phyloP scores from a whole-genome alignment of 2,113 vertebrate genomes.

The Agelaius tricolor region DNA sequence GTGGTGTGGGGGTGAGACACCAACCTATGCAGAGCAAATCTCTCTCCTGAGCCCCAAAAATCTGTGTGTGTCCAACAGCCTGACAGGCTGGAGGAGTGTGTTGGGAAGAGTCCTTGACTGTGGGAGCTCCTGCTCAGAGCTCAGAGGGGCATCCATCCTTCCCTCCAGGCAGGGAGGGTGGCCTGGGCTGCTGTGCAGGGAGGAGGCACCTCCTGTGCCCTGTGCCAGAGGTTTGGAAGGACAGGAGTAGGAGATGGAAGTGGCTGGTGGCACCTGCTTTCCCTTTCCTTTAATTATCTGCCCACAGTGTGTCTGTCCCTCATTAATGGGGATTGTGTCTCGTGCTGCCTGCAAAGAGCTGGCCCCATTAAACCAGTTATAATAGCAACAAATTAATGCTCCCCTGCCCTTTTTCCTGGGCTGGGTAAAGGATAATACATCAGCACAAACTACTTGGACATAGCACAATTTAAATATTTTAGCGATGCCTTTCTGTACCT shows the following conservation, averaged over 20 bases:
- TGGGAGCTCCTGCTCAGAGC: background rate
- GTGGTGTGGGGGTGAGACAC: background rate
- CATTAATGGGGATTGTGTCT: background rate
- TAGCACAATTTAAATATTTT: background rate
- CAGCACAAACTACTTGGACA: background rate
- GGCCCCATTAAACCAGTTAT: background rate
- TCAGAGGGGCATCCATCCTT: background rate
- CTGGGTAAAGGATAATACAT: background rate
- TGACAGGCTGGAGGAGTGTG: background rate
- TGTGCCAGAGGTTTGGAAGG: background rate
- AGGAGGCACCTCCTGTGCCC: background rate
- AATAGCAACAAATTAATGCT: background rate
- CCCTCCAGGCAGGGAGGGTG: background rate
- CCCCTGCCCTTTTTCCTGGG: background rate
- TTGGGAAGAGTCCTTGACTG: background rate
- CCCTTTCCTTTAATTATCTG: background rate
- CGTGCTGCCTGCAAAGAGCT: background rate
- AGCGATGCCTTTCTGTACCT: fast-evolving
- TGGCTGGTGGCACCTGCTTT: background rate
- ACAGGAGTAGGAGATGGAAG: background rate
- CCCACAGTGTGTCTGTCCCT: background rate
- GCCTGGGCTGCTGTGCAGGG: background rate
- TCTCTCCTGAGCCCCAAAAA: background rate
- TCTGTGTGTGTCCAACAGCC: background rate
- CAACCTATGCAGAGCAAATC: background rate